phyloP scores from a whole-genome alignment of 2,888 invertebrate genomes.

The Orthosia gothica region DNA sequence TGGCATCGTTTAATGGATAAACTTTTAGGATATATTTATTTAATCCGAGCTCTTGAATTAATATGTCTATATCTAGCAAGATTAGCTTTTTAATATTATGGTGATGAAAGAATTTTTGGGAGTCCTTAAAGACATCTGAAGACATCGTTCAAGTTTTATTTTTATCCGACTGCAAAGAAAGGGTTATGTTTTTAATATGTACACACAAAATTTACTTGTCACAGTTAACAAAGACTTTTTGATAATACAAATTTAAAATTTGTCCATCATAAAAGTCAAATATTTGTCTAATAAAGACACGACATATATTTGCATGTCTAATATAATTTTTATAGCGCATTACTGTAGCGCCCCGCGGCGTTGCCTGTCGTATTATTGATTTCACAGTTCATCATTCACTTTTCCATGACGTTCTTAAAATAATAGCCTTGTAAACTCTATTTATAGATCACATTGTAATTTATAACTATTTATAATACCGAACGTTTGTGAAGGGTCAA shows the following conservation, averaged over 20 bases:
- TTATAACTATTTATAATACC: slow-evolving; percentile 40
- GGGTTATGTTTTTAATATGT: neutral
- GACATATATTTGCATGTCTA: slow-evolving; percentile 61
- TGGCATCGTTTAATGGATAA: slow-evolving; percentile 5
- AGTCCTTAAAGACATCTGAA: neutral
- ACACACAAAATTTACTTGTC: neutral
- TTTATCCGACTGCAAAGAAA: too few species aligned
- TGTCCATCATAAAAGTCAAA: slow-evolving; percentile 28
- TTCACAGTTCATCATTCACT: slow-evolving; percentile 62
- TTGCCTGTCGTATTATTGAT: slow-evolving; percentile 51
- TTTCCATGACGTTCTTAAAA: slow-evolving; percentile 39
- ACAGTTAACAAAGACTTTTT: slow-evolving; percentile 4
- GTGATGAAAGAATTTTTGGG: slow-evolving; percentile 1
- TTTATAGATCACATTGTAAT: slow-evolving; percentile 45
- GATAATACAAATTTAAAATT: slow-evolving; percentile 12
- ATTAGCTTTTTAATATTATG: neutral
- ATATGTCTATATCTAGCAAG: slow-evolving; percentile 14
- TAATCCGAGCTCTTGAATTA: slow-evolving; percentile 1
- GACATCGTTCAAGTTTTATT: neutral
- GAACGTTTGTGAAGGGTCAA: slow-evolving; percentile 31
- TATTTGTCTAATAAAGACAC: slow-evolving; percentile 51
- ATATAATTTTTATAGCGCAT: slow-evolving; percentile 58
- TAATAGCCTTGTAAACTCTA: slow-evolving; percentile 44
- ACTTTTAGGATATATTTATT: slow-evolving; percentile 11
- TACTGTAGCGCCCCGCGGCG: slow-evolving; percentile 52